Percentiles rank a stretch among this genome's conserved stretches.
Conservation (phyloP, 2,113 vertebrate species). For the Tursiops truncatus region DNA sequence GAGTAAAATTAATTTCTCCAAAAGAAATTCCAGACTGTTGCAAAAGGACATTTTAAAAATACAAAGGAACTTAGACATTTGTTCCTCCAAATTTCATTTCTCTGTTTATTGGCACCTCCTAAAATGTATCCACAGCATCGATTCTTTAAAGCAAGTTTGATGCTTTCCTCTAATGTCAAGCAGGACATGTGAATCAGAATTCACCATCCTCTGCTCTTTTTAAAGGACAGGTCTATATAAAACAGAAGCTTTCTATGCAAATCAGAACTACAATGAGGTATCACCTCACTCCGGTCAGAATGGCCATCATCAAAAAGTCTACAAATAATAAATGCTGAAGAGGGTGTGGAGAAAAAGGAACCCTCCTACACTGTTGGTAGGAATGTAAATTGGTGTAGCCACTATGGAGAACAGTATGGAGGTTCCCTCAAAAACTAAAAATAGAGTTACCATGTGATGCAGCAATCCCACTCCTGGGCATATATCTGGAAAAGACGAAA, state of each 20-base stretch:
- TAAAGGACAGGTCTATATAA: not conserved
- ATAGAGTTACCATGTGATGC: not conserved
- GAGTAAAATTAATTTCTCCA: not conserved
- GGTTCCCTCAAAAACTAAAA: not conserved
- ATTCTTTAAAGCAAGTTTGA: accelerated
- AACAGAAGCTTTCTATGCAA: not conserved
- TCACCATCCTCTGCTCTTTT: not conserved
- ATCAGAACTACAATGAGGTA: not conserved
- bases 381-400: not conserved
- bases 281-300: not conserved
- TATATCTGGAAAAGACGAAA: not conserved
- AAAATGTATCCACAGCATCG: not conserved
- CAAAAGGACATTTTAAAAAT: not conserved
- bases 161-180: not conserved
- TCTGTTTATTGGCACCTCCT: too few species aligned
- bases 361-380: not conserved
- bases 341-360: not conserved
- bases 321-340: not conserved
- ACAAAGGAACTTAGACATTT: not conserved
- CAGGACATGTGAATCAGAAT: not conserved
- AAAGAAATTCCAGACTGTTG: not conserved
- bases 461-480: not conserved
- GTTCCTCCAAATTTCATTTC: not conserved
- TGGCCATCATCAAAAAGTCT: not conserved
- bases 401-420: not conserved